Evolutionary conservation across 2,888 invertebrate genomes (phyloP), one percentile per base, ranked within the genome.

Genomic region (Dryobotodes eremita): DNA sequence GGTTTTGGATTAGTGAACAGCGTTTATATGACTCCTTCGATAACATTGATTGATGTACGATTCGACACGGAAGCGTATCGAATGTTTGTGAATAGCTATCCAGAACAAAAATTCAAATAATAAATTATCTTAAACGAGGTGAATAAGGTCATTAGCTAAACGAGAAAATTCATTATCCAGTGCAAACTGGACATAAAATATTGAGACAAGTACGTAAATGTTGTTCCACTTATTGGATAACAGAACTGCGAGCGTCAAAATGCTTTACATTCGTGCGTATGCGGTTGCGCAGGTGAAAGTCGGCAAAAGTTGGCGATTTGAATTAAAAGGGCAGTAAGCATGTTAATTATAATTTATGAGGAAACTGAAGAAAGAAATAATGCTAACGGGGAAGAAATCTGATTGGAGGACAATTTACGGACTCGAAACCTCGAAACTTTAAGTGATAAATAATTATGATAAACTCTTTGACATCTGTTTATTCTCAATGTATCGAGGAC

Each of bases 241-340:
- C 78, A 15, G 57, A 69, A 23, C 53, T 42, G 61, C 42, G 36
- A 59, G 20, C 61, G 75, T 48, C 57, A 68, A 71, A 69, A 36
- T 31, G 57, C n/a, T 79, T 71, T 61, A 82, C 23, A 65, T 68
- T 61, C 62, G 31, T 20, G 69, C 62, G n/a, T 31, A 23, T 61
- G 20, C 71, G 26, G 2, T 20, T 53, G 42, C 53, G 59, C 78
- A 61, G 55, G 84, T 82, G 84, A 84, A 84, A 84, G 84, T 84
- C 23, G 68, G 55, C 72, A 85, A 81, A 83, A 65, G 23, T 81
- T 46, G 48, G 1, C 57, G 59, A 36, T 57, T 81, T 70, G 31
- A 61, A 85, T 77, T 77, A 17, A 53, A 83, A 82, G 72, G 82
- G 70, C 82, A 77, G 0, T 70, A 1, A 50, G 57, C 50, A 62